Percentiles rank a stretch among this genome's conserved stretches.
These are phyloP conservation scores for Psilopogon haemacephalus DNA, from an alignment of 2,113 vertebrate species.

Conservation along the genomic window DNA sequence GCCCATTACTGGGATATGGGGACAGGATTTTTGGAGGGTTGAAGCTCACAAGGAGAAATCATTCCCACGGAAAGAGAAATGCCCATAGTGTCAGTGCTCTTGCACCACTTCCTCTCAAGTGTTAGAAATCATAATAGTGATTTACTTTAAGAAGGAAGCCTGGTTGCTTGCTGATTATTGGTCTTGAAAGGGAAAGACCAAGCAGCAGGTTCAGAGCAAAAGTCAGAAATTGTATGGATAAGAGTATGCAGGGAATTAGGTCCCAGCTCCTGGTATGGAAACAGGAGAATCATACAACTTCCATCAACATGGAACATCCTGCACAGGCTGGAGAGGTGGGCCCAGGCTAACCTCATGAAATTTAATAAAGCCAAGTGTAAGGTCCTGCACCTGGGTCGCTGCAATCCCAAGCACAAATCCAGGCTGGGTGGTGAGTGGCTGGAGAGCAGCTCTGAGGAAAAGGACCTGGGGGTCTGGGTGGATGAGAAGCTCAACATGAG, in stretches of 20 bases:
- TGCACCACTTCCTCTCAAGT: background rate
- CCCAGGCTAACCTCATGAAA: too few species aligned
- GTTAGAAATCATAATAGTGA: background rate
- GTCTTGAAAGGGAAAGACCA: background rate
- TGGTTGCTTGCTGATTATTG: background rate
- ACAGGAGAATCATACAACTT: background rate
- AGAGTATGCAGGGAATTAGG: background rate
- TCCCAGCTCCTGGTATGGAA: background rate
- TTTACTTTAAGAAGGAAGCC: background rate
- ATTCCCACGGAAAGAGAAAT: background rate
- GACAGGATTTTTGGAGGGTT: background rate
- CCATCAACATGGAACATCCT: too few species aligned
- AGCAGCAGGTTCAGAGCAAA: background rate
- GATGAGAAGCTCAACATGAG: too few species aligned
- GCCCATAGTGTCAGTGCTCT: fast-evolving
- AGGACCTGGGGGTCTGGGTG: too few species aligned
- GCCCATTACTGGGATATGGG: fast-evolving
- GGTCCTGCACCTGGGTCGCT: too few species aligned
- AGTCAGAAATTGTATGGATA: background rate
- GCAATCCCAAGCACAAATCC: too few species aligned
- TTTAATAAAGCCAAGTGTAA: too few species aligned
- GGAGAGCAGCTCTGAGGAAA: too few species aligned
- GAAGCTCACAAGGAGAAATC: background rate
- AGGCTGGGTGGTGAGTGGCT: too few species aligned
- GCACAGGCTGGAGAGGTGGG: too few species aligned